Conservation (phyloP, 1,140 invertebrate species). For the roundworm (Caenorhabditis elegans) region DNA sequence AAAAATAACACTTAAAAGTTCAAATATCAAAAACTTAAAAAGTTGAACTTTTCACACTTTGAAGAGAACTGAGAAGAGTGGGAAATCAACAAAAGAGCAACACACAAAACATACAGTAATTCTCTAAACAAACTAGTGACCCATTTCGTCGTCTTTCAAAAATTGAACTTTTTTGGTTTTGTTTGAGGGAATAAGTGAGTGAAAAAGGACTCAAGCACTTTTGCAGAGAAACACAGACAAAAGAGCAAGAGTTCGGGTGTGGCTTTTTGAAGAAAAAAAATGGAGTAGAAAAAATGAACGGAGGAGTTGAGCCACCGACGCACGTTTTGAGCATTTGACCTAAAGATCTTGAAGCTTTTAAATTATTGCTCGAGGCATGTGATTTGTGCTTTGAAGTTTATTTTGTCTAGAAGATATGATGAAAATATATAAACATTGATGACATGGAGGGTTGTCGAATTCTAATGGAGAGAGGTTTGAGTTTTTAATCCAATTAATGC, state of each 20-base stretch:
- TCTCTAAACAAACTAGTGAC: not conserved
- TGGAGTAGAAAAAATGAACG: not conserved
- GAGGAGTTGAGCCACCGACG: not conserved
- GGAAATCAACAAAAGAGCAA: constrained; percentile 16
- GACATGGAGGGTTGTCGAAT: too few relatives aligned
- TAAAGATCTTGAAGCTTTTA: too few relatives aligned
- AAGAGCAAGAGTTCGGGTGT: constrained; percentile 16
- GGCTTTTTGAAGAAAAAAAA: not conserved
- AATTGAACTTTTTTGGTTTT: constrained; percentile 10
- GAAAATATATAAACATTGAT: too few relatives aligned
- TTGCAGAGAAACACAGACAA: not conserved
- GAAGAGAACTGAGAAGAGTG: not conserved
- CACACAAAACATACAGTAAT: constrained; percentile 11
- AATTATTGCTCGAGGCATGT: too few relatives aligned
- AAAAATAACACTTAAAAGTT: not conserved
- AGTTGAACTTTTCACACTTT: not conserved
- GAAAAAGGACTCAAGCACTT: not conserved
- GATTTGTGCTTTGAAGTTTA: too few relatives aligned
- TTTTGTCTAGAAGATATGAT: too few relatives aligned
- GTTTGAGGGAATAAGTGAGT: not conserved
- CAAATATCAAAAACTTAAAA: not conserved
- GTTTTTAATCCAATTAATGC: too few relatives aligned
- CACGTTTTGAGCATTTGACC: not conserved
- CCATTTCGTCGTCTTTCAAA: constrained; percentile 6
- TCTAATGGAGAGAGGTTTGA: too few relatives aligned